A percentile compares a stretch with the other conserved stretches of the same genome.
phyloP scores from a whole-genome alignment of 2,113 vertebrate species.

The Polyodon spathula region DNA sequence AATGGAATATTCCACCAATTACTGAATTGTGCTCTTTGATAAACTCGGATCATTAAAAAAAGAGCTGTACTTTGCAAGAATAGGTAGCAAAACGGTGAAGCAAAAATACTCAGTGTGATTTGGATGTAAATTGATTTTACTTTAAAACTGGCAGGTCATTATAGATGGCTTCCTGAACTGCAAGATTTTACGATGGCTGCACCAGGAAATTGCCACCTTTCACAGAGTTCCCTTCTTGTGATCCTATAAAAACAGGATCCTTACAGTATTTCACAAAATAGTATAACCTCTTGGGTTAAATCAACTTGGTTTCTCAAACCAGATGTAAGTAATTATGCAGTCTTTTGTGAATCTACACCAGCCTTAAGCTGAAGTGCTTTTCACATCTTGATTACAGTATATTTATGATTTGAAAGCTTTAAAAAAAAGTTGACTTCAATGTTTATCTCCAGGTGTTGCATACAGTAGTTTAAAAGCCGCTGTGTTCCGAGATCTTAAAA shows the following conservation, averaged over 20 bases:
- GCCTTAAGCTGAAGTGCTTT: too few species aligned
- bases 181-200: conserved; percentile 8
- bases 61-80: neutral
- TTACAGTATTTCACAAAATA: neutral
- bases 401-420: too few species aligned
- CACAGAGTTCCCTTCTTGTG: conserved; percentile 15
- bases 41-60: neutral
- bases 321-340: neutral
- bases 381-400: too few species aligned
- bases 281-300: neutral
- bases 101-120: neutral
- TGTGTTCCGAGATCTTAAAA: too few species aligned
- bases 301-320: neutral
- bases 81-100: neutral
- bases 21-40: neutral
- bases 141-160: conserved; percentile 16
- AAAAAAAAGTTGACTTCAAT: too few species aligned
- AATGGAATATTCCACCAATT: neutral
- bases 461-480: too few species aligned
- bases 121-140: conserved; percentile 14
- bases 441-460: too few species aligned
- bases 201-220: conserved; percentile 17
- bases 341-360: too few species aligned
- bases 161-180: conserved; percentile 17
- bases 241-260: conserved; percentile 6